Conservation (phyloP, 2,113 vertebrate genomes). For the Micromys minutus region DNA sequence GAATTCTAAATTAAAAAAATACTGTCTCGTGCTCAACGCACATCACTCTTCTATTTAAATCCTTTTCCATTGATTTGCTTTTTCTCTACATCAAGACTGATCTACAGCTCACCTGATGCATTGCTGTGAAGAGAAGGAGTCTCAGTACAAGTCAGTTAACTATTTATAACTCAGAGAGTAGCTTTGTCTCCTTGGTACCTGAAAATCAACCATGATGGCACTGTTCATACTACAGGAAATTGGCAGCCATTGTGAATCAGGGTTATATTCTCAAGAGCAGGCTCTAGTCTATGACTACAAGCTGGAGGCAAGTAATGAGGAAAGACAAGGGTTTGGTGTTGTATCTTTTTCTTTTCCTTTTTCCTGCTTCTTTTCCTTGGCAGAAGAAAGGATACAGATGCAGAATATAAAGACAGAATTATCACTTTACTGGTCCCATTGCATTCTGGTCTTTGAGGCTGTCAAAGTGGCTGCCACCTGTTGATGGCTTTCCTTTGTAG, state of each 20-base stretch:
- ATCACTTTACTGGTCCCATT: neutral
- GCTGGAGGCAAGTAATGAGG: neutral
- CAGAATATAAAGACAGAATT: neutral
- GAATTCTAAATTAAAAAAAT: neutral
- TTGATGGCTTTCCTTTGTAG: neutral
- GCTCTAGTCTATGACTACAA: neutral
- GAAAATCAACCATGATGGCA: neutral
- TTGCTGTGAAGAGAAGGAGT: neutral
- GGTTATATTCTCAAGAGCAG: neutral
- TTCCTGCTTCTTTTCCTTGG: neutral
- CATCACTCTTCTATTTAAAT: neutral
- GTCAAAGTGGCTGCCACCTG: neutral
- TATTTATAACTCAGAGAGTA: neutral
- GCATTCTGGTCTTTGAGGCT: neutral
- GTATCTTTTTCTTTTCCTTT: neutral
- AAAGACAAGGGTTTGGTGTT: neutral
- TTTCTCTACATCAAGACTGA: neutral
- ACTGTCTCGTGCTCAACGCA: neutral
- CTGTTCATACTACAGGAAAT: neutral
- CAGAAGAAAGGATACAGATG: neutral
- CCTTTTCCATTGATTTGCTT: rapidly evolving
- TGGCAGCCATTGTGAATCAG: neutral
- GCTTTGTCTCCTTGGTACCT: neutral
- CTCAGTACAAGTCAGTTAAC: neutral
- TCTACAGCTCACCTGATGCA: neutral